Evolutionary conservation across 2,113 vertebrate genomes (phyloP).

Genomic region (Petromus typicus): DNA sequence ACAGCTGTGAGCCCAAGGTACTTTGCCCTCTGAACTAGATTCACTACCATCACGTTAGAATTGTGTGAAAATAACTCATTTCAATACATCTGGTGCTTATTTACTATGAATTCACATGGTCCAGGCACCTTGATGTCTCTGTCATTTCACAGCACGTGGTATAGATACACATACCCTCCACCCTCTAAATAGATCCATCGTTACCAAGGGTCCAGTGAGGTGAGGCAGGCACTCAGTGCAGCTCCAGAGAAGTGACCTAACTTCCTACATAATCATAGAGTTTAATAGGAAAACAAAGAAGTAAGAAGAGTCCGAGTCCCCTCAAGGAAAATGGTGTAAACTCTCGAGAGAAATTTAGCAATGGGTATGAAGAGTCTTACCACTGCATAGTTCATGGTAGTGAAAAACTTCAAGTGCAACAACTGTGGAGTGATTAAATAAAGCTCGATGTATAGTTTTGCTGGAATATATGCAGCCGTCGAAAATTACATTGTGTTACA

Average conservation of each 20-base stretch:
- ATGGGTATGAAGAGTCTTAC: not conserved
- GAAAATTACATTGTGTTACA: not conserved
- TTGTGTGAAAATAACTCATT: not conserved
- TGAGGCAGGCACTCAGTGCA: not conserved
- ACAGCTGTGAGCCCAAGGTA: not conserved
- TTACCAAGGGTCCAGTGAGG: not conserved
- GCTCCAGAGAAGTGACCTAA: not conserved
- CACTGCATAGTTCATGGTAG: not conserved
- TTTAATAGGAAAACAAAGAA: conserved; percentile 23
- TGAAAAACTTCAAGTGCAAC: not conserved
- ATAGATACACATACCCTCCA: not conserved
- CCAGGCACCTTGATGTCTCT: not conserved
- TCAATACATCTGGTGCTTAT: not conserved
- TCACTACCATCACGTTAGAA: not conserved
- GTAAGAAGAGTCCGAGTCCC: not conserved
- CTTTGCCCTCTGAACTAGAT: not conserved
- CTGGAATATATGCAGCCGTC: not conserved
- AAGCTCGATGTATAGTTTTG: not conserved
- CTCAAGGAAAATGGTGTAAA: not conserved
- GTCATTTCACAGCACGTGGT: not conserved
- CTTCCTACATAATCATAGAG: not conserved
- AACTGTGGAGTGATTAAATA: not conserved
- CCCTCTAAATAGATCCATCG: not conserved
- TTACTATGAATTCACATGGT: not conserved
- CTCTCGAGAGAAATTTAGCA: not conserved